Conservation (phyloP, 2,888 invertebrate species). For the Eupithecia abbreviata region DNA sequence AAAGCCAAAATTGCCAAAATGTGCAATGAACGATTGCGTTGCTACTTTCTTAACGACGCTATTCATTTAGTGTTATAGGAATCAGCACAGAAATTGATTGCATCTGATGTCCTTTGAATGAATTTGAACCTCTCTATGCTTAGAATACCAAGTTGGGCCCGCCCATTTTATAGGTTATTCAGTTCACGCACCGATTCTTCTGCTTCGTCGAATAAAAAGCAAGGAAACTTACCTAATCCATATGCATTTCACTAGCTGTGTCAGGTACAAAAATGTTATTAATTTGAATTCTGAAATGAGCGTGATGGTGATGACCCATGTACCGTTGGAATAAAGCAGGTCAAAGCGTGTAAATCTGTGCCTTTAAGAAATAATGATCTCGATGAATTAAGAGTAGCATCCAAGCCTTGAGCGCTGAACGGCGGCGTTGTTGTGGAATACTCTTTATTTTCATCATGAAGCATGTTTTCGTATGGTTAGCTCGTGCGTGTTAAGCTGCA, state of each 20-base stretch:
- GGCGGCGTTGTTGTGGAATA: not conserved
- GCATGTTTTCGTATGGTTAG: not conserved
- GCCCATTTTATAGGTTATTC: not conserved
- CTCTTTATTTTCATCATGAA: not conserved
- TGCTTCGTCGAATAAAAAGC: not conserved
- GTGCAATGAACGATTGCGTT: not conserved
- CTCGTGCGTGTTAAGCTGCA: slow-evolving; percentile 18
- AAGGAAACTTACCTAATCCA: slow-evolving; percentile 12
- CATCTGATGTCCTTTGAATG: not conserved
- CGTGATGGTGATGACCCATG: not conserved
- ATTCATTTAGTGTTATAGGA: not conserved
- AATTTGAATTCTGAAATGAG: not conserved
- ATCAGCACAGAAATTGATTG: not conserved
- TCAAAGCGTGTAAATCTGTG: not conserved
- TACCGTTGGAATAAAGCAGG: not conserved
- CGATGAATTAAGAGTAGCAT: not conserved
- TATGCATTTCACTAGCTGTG: slow-evolving; percentile 12
- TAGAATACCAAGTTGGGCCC: not conserved
- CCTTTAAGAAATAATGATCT: not conserved
- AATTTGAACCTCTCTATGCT: not conserved
- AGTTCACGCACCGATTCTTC: not conserved
- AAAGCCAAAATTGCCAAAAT: not conserved
- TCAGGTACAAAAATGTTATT: slow-evolving; percentile 4
- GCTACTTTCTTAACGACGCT: not conserved
- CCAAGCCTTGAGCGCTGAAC: slow-evolving; percentile 5